Base-by-base conservation (phyloP, 2,113 vertebrate species). In the Oxygymnocypris stewartii region DNA sequence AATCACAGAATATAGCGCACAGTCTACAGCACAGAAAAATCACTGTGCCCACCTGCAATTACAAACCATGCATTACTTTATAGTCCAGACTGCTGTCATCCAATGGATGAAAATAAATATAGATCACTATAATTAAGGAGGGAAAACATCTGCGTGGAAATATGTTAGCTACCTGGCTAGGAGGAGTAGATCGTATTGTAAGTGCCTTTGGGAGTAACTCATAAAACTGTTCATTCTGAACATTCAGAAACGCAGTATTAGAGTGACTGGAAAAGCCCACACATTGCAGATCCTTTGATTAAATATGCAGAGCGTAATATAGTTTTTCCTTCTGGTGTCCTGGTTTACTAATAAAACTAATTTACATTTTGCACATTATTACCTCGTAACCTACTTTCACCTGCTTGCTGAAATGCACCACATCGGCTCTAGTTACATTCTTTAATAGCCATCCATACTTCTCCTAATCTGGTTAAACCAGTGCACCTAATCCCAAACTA, bases 1-100 rank as follows among this genome's bases (percentile, higher is more conserved):
- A 51, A 89, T 90, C 90, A 91, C 51, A 63, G 10, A 8, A 65
- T n/a, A n/a, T n/a, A n/a, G n/a, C n/a, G n/a, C n/a, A n/a, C n/a
- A n/a, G 61, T 88, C 59, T 25, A 44, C 11, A 49, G 47, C 31
- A 79, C 31, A 84, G 75, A 84, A 51, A 84, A 74, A 84, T 84
- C 81, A 57, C 54, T 25, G 67, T 59, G 51, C 47, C 54, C 23
- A 75, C 40, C 51, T 67, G 82, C 37, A 42, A 79, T 37, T 84
- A 80, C 42, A 87, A 69, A 84, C 77, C 71, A 84, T 40, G 67
- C 51, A 69, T 82, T 71, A 75, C 10, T 12, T 14, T 74, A 84
- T 84, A 74, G 69, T 9, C 67, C 65, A 84, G 65, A 74, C 82
- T 74, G 82, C 82, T 84, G 69, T 84, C 82, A 84, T 42, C 31